Percentiles rank a stretch among this genome's conserved stretches.
Evolutionary conservation across 35 echinoderm and acorn worm genomes (phyloP).

Genomic region (Eucidaris tribuloides): DNA sequence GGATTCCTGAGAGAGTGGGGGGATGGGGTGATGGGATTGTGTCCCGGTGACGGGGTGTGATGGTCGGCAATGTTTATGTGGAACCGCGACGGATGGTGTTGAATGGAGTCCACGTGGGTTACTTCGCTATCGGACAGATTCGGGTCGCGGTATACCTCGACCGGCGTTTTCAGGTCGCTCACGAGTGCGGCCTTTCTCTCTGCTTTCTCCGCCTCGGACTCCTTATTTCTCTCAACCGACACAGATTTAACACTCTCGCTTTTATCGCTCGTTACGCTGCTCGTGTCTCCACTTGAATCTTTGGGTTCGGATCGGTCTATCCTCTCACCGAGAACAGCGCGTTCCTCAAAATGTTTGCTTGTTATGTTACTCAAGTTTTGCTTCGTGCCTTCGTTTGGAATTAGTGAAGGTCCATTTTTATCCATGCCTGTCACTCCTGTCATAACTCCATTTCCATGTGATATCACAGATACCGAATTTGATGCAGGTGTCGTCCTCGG

Average conservation of each 20-base stretch:
- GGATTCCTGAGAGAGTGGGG: constrained; percentile 61
- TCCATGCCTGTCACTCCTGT: constrained; percentile 18
- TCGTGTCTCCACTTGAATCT: constrained; percentile 4
- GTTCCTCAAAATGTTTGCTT: not conserved
- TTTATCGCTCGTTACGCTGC: constrained; percentile 4
- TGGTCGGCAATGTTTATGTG: constrained; percentile 33
- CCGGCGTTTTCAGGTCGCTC: constrained; percentile 39
- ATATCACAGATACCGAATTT: constrained; percentile 27
- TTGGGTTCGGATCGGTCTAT: not conserved
- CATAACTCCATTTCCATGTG: constrained; percentile 4
- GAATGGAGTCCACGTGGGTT: constrained; percentile 91
- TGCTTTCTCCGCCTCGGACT: not conserved
- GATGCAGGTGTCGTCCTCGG: not conserved
- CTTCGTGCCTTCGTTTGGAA: constrained; percentile 4
- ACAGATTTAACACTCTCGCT: constrained; percentile 22
- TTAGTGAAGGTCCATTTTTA: not conserved
- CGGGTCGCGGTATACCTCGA: constrained; percentile 91
- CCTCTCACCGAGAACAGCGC: not conserved
- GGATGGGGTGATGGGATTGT: constrained; percentile 38
- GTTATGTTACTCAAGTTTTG: not conserved
- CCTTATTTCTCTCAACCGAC: constrained; percentile 20
- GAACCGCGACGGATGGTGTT: constrained; percentile 58
- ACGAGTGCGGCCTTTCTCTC: not conserved
- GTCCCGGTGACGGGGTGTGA: constrained; percentile 63
- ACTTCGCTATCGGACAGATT: constrained; percentile 80